Base-by-base conservation (phyloP, 2,797 vertebrate species). In the Malacoctenus gilli region DNA sequence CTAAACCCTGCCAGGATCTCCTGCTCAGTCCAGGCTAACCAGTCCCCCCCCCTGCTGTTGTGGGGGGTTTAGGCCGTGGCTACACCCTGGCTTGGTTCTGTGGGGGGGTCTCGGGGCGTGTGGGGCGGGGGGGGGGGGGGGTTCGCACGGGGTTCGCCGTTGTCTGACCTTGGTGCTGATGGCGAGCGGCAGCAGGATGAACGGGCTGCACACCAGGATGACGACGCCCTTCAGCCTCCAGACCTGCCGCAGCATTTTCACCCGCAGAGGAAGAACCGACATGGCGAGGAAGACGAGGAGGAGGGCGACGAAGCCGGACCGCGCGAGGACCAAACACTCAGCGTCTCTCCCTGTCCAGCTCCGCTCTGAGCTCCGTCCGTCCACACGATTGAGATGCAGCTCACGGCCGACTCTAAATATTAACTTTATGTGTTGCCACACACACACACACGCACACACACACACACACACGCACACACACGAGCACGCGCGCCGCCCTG, bases 111-210 rank as follows among this genome's bases (percentile, higher is more conserved):
- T n/a, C n/a, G n/a, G n/a, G n/a, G n/a, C n/a, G n/a, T n/a, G n/a
- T n/a, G n/a, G n/a, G n/a, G n/a, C n/a, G n/a, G n/a, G n/a, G n/a
- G n/a, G n/a, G n/a, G n/a, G n/a, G n/a, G n/a, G n/a, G n/a, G n/a
- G n/a, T n/a, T n/a, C n/a, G n/a, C n/a, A n/a, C n/a, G n/a, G n/a
- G n/a, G 25, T 28, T 28, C 30, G 19, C 1, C 11, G 18, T 18
- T n/a, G 3, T 6, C 85, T 57, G 89, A 96, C 95, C 93, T 65
- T 83, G 59, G 92, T 91, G 59, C 88, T 54, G 59, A 94, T 22
- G 0, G 90, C 71, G 1, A 96, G 74, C 6, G 95, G 92, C 84
- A 97, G 85, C 56, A 95, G 85, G 64, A 95, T 43, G 38, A 96
- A 54, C 3, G 94, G 95, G 5, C 90, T 89, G 82, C 86, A 55